A percentile compares a stretch with the other conserved stretches of the same genome.
Evolutionary conservation across 2,797 vertebrate genomes (phyloP).

Genomic region (Microchirus variegatus): DNA sequence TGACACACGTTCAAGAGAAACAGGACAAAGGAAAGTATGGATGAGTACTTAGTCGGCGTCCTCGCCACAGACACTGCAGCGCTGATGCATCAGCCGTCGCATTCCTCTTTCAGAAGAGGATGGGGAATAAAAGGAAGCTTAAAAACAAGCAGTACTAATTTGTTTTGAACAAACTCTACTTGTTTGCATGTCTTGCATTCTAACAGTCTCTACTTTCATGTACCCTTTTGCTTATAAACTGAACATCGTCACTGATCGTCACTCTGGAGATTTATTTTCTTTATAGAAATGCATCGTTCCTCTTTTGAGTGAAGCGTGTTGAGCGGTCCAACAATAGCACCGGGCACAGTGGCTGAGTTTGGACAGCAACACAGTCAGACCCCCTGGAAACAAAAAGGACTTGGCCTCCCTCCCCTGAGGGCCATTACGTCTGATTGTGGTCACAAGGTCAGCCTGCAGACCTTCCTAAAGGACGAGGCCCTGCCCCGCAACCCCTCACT

Average conservation of each 20-base stretch:
- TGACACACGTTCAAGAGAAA: conserved; percentile 23
- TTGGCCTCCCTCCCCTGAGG: conserved; percentile 70
- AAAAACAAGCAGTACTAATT: conserved; percentile 51
- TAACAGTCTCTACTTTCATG: conserved; percentile 38
- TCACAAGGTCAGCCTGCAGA: conserved; percentile 84
- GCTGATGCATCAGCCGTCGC: conserved; percentile 24
- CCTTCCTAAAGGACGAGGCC: conserved; percentile 81
- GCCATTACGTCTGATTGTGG: conserved; percentile 83
- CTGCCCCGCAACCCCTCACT: conserved; percentile 47
- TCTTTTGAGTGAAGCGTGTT: conserved; percentile 58
- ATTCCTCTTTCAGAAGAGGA: conserved; percentile 21
- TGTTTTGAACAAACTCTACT: conserved; percentile 24
- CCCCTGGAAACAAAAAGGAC: conserved; percentile 79
- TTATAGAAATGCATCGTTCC: conserved; percentile 71
- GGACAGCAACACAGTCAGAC: conserved; percentile 68
- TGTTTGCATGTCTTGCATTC: conserved; percentile 16
- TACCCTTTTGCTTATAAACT: conserved; percentile 27
- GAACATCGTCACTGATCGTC: conserved; percentile 31
- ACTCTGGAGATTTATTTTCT: conserved; percentile 36
- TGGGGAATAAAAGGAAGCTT: conserved; percentile 30
- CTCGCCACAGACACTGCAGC: not conserved
- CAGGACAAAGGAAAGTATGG: conserved; percentile 36
- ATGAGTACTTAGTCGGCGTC: conserved; percentile 46
- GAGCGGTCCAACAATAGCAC: conserved; percentile 66
- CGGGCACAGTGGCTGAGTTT: conserved; percentile 67